Conservation (phyloP, 2,113 vertebrate species). For the Sclerurus mexicanus region DNA sequence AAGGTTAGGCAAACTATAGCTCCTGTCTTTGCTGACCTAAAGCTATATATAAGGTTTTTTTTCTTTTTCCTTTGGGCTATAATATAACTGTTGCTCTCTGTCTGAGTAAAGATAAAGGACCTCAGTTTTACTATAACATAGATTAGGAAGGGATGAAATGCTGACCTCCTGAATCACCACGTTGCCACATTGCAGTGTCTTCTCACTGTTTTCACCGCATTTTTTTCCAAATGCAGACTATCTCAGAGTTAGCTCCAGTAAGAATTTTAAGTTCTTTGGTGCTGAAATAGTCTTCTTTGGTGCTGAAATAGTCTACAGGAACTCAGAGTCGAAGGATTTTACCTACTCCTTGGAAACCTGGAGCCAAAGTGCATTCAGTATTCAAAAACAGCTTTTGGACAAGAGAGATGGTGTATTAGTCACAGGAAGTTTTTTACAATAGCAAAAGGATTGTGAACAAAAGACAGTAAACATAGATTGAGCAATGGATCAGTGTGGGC, state of each 20-base stretch:
- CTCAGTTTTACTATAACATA: not conserved
- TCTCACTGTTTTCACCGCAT: not conserved
- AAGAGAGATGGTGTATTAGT: not conserved
- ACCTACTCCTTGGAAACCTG: not conserved
- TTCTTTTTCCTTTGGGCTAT: not conserved
- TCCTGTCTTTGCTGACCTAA: not conserved
- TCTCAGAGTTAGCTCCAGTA: not conserved
- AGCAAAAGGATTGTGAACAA: not conserved
- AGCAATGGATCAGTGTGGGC: not conserved
- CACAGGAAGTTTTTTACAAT: not conserved
- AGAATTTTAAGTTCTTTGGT: not conserved
- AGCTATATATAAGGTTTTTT: not conserved
- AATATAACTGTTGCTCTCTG: not conserved
- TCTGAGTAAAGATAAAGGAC: not conserved
- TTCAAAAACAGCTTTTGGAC: not conserved
- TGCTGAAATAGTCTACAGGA: not conserved
- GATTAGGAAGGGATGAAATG: not conserved
- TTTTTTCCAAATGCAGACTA: not conserved
- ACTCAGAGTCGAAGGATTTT: not conserved
- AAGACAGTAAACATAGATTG: not conserved
- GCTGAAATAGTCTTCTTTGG: not conserved
- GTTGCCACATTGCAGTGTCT: not conserved
- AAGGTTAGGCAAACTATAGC: not conserved
- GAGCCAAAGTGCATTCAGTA: not conserved
- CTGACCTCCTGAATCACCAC: not conserved